These are phyloP conservation scores for Coregonus suidteri DNA, from an alignment of 2,797 vertebrate species.

Conservation along the genomic window DNA sequence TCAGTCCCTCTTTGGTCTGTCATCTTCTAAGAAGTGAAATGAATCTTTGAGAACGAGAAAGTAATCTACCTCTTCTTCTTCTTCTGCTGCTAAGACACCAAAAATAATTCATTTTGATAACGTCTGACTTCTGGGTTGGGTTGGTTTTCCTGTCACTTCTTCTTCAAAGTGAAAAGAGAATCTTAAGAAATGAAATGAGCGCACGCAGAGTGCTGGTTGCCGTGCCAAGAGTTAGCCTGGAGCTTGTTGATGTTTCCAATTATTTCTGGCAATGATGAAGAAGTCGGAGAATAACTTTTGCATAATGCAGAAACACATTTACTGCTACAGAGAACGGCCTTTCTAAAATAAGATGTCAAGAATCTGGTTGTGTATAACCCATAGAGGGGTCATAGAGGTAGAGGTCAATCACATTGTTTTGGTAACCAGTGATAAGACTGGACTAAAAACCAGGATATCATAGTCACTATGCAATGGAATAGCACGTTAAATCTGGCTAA, in stretches of 20 bases:
- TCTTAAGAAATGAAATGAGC: background rate
- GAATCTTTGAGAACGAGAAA: background rate
- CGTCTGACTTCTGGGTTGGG: background rate
- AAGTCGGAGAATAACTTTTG: background rate
- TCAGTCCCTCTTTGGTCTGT: too few species aligned
- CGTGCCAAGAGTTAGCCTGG: background rate
- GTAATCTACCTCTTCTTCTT: background rate
- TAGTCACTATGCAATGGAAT: background rate
- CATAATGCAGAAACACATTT: background rate
- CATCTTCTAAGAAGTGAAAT: too few species aligned
- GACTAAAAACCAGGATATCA: background rate
- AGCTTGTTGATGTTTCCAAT: constrained; percentile 4
- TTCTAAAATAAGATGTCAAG: background rate
- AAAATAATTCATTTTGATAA: background rate
- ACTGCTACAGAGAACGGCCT: background rate
- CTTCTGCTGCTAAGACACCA: too few species aligned
- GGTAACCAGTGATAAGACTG: background rate
- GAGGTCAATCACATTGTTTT: background rate
- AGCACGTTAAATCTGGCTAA: background rate
- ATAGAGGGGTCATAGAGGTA: background rate
- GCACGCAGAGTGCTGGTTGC: background rate
- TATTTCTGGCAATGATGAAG: constrained; percentile 1
- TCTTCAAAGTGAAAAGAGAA: background rate
- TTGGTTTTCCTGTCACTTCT: background rate
- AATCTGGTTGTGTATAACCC: background rate